Evolutionary conservation across 1,140 invertebrate genomes (phyloP), one percentile per base, ranked within the genome.

Genomic region (Paraescarpia echinospica): DNA sequence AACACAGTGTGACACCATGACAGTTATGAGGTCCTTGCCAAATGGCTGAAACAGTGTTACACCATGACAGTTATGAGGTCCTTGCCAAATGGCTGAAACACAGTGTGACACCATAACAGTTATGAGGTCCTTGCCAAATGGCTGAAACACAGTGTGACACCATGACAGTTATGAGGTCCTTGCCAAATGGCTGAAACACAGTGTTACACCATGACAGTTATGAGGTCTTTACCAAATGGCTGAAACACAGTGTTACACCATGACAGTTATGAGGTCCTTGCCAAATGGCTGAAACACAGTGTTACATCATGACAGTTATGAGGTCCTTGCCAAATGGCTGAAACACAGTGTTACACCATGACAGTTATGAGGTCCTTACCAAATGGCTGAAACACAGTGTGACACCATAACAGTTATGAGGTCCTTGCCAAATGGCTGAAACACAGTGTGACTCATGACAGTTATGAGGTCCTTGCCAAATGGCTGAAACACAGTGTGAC

Each of bases 61-160:
- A 77, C 18, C 59, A 77, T 18, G 59, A 77, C 59, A 77, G 59
- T 77, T 5, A 77, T 27, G 59, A 77, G 12, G 59, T 18, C 59
- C 59, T 77, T 77, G 59, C 59, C 59, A 77, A 77, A 77, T 77
- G 59, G 59, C 59, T 77, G 59, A 77, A 77, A 77, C 59, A 77
- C 59, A 77, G 18, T 31, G 18, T 27, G 59, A 27, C 59, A 77
- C 59, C 59, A 77, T 18, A 27, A 77, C 59, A 77, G 59, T 77
- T 5, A 77, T 77, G 59, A 77, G 59, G 59, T 27, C 59, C 59
- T 77, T 77, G 59, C 59, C 59, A 77, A 77, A 77, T 77, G 59
- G 59, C 59, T 77, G 59, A 77, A 77, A 77, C 59, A 77, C 59
- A 77, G 18, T 31, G 18, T 27, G 59, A 27, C 59, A 77, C 59